These are phyloP conservation scores for Aethina tumida DNA, from an alignment of 1,140 invertebrate species.

Conservation along the genomic window DNA sequence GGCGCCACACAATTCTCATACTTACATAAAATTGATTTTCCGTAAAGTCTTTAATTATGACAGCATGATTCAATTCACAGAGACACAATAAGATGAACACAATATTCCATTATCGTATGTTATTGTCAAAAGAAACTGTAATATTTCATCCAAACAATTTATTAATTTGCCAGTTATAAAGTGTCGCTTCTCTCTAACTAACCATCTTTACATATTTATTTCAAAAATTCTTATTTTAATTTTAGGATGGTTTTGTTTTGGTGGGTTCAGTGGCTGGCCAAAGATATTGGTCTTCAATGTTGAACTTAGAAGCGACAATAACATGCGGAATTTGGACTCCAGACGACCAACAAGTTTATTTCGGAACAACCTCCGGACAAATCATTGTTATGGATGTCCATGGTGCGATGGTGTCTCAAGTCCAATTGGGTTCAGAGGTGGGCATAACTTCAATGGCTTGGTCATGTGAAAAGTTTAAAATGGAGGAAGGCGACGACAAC, in stretches of 20 bases:
- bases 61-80: too few species aligned
- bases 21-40: too few species aligned
- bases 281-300: slow-evolving; percentile 96
- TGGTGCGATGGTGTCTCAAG: slow-evolving; percentile 87
- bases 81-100: too few species aligned
- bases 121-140: too few species aligned
- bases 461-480: slow-evolving; percentile 97
- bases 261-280: slow-evolving; percentile 95
- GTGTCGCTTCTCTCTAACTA: slow-evolving; percentile 6
- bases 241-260: slow-evolving; percentile 85
- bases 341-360: slow-evolving; percentile 94
- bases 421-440: slow-evolving; percentile 68
- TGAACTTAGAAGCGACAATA: slow-evolving; percentile 86
- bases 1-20: too few species aligned
- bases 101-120: too few species aligned
- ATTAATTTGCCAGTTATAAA: too few species aligned
- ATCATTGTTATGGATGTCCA: slow-evolving; percentile 94
- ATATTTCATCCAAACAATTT: too few species aligned
- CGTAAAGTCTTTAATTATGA: too few species aligned
- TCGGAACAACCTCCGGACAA: slow-evolving; percentile 87
- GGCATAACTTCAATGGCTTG: slow-evolving; percentile 86
- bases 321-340: slow-evolving; percentile 97
- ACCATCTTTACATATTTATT: slow-evolving; percentile 11
- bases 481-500: slow-evolving; percentile 83
- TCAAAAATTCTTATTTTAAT: slow-evolving; percentile 6